Conservation (phyloP, 2,888 invertebrate species). For the Thecocarcelia acutangulata region DNA sequence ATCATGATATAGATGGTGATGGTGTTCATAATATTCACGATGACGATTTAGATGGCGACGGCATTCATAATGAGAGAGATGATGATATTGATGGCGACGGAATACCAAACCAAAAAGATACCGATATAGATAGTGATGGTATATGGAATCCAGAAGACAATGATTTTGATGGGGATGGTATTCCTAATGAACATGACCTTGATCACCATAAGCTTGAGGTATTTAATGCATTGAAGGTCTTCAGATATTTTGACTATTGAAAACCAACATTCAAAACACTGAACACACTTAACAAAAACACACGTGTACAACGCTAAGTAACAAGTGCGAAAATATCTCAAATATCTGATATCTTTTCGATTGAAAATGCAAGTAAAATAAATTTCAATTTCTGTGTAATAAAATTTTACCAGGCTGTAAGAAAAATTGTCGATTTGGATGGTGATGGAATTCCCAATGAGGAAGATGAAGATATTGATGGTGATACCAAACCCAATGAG, state of each 20-base stretch:
- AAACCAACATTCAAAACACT: neutral
- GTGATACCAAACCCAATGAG: constrained; percentile 71
- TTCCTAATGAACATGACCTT: constrained; percentile 72
- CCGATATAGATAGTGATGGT: constrained; percentile 77
- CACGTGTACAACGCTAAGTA: too few relatives aligned
- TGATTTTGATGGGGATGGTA: constrained; percentile 73
- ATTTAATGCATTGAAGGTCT: constrained; percentile 23
- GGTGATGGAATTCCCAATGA: constrained; percentile 71
- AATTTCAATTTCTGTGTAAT: constrained; percentile 13
- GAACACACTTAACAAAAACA: neutral
- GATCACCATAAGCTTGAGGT: constrained; percentile 58
- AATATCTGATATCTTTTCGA: constrained; percentile 41
- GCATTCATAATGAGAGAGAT: constrained; percentile 81
- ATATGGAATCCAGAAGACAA: constrained; percentile 71
- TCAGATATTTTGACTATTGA: constrained; percentile 40
- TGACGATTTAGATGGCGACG: constrained; percentile 77
- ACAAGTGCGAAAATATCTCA: neutral
- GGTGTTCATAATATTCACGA: constrained; percentile 82
- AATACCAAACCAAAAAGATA: constrained; percentile 78
- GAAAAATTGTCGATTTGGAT: constrained; percentile 67
- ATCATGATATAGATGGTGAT: constrained; percentile 76
- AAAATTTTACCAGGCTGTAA: constrained; percentile 32
- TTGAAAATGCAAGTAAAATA: constrained; percentile 14
- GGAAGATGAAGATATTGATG: constrained; percentile 70
- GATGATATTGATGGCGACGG: constrained; percentile 81